Percentiles rank a stretch among this genome's conserved stretches.
Conservation (phyloP, 2,113 vertebrate species). For the Haplotaxodon microlepis region DNA sequence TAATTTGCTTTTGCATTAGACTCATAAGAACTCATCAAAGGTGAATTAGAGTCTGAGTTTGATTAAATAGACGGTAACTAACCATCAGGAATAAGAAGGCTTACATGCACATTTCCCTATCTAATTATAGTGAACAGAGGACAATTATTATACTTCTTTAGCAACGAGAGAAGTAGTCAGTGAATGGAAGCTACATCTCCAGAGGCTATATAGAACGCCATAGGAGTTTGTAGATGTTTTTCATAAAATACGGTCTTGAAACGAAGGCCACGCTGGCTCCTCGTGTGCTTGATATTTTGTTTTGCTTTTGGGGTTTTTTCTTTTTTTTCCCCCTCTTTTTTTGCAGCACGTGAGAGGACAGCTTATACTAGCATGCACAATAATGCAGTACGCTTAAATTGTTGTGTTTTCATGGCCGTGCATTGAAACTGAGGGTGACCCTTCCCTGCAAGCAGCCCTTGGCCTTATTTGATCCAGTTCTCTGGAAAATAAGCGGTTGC, state of each 20-base stretch:
- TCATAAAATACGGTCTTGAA: not conserved
- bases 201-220: not conserved
- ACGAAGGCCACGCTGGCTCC: not conserved
- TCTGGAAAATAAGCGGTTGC: slow-evolving; percentile 64
- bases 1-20: slow-evolving; percentile 22
- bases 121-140: slow-evolving; percentile 4
- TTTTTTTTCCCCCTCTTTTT: accelerated
- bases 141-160: not conserved
- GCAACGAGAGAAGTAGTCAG: not conserved
- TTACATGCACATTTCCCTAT: slow-evolving; percentile 14
- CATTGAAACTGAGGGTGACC: not conserved
- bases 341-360: not conserved
- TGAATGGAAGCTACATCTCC: not conserved
- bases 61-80: slow-evolving; percentile 28
- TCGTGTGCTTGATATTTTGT: not conserved
- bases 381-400: not conserved
- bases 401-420: slow-evolving; percentile 22
- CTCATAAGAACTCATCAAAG: slow-evolving; percentile 37
- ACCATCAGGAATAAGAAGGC: slow-evolving; percentile 5
- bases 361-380: not conserved
- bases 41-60: slow-evolving; percentile 27
- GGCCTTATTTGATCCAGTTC: slow-evolving; percentile 63
- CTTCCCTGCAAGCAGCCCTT: not conserved
- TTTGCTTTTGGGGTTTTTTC: accelerated
- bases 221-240: not conserved